Base-by-base conservation (phyloP, 2,888 invertebrate genomes). In the Acleris laterana region DNA sequence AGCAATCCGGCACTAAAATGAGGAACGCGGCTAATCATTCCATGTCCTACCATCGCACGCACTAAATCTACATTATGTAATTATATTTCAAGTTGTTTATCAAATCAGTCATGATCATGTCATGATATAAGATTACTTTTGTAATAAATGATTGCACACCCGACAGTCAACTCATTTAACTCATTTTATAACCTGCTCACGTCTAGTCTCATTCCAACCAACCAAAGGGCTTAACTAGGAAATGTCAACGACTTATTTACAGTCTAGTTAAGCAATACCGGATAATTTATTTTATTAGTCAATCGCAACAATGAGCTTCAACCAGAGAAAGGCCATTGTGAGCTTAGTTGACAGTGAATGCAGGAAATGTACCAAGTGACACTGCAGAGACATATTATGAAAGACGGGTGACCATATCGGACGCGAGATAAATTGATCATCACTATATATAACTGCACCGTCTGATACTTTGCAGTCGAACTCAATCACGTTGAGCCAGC, bases 241-340 rank as follows among this genome's bases (percentile, higher is more conserved):
- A 65, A 65, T 65, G 65, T 65, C 65, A 65, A 65, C 60, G 60
- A 65, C 50, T 65, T 64, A 53, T 64, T 66, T 57, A 62, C 56
- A 66, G 61, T 62, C 44, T n/a, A 32, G 51, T 66, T 66, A 51
- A 48, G 57, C 66, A 66, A 66, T 38, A 52, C 62, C 66, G 51
- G 61, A 66, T 62, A 52, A 66, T 62, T 56, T 57, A 56, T 66
- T 66, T 66, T 61, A 65, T 65, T 57, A 66, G 57, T 57, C 57
- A 66, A 66, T 62, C 51, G 51, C 38, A 66, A 66, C 56, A 61
- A 66, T 62, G 52, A 51, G 50, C 50, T 22, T 20, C 51, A 46
- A 46, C 42, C 25, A 50, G 55, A 56, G 50, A 57, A 63, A 63
- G 50, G 50, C 44, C 32, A 57, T 62, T 65, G 57, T 62, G 51